Conservation (phyloP, 2,113 vertebrate genomes). For the Nettapus auritus region DNA sequence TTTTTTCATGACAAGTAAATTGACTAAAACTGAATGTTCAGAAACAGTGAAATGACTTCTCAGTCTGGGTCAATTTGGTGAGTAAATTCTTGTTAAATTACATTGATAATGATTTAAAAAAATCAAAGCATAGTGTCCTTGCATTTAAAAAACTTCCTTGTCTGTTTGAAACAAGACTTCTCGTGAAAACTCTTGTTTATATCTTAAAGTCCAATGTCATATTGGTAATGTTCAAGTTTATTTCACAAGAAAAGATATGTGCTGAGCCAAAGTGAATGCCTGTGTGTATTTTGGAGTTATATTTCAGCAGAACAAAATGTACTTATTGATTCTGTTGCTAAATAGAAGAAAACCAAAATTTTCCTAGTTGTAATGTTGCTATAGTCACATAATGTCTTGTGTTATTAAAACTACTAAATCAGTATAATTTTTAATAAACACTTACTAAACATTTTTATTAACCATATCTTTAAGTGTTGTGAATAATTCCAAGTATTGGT, state of each 20-base stretch:
- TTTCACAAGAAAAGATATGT: background rate
- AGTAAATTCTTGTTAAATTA: background rate
- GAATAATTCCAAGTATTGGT: background rate
- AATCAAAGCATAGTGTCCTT: fast-evolving
- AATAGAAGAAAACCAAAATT: background rate
- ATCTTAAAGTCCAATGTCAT: background rate
- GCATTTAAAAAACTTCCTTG: background rate
- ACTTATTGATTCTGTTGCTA: background rate
- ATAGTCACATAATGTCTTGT: background rate
- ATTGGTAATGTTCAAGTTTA: background rate
- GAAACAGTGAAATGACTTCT: background rate
- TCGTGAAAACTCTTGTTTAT: background rate
- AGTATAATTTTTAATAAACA: background rate
- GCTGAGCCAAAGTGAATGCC: background rate
- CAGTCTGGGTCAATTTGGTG: background rate
- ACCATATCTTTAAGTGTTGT: background rate
- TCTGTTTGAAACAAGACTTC: background rate
- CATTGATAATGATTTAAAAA: background rate
- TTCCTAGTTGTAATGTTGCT: background rate
- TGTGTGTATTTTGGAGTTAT: background rate
- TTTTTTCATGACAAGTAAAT: background rate
- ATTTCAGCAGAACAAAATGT: background rate
- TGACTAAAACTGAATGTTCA: background rate
- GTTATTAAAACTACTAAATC: background rate
- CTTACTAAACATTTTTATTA: background rate